Percentiles rank a stretch among this genome's conserved stretches.
These are phyloP conservation scores for Troglohyphantes excavatus DNA, from an alignment of 2,888 invertebrate genomes.

Conservation along the genomic window DNA sequence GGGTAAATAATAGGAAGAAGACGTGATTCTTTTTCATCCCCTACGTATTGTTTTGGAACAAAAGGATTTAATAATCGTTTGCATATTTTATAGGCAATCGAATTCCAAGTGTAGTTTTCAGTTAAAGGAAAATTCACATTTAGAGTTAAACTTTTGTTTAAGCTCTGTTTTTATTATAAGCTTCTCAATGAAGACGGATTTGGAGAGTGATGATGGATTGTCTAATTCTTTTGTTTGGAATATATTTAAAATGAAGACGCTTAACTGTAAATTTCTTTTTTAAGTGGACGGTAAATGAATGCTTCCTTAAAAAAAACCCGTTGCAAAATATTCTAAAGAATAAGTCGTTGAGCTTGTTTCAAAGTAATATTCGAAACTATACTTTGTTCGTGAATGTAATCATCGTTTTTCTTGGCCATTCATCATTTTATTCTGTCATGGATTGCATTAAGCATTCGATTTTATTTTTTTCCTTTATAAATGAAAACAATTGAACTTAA, in stretches of 20 bases:
- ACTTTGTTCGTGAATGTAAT: too few relatives aligned
- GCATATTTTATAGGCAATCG: conserved; percentile 38
- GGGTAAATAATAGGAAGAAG: background rate
- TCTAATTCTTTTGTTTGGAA: background rate
- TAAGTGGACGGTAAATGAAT: too few relatives aligned
- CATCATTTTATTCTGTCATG: too few relatives aligned
- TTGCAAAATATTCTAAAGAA: too few relatives aligned
- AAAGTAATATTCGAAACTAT: too few relatives aligned
- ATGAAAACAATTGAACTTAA: too few relatives aligned
- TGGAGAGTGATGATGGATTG: background rate
- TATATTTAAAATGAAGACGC: background rate
- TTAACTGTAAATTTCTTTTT: too few relatives aligned
- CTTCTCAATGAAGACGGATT: background rate
- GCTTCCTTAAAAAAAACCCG: too few relatives aligned
- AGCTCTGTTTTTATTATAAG: background rate
- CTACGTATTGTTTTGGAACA: conserved; percentile 59
- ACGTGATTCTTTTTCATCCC: conserved; percentile 29
- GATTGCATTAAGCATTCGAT: too few relatives aligned
- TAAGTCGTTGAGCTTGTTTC: too few relatives aligned
- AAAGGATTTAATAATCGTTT: conserved; percentile 33
- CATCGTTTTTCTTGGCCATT: too few relatives aligned
- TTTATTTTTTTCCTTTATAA: too few relatives aligned
- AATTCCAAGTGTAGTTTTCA: background rate
- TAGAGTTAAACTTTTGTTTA: background rate
- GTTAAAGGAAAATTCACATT: background rate